Percentiles rank a stretch among this genome's conserved stretches.
Evolutionary conservation across 1,140 invertebrate genomes (phyloP).

Genomic region (Magallana angulata): DNA sequence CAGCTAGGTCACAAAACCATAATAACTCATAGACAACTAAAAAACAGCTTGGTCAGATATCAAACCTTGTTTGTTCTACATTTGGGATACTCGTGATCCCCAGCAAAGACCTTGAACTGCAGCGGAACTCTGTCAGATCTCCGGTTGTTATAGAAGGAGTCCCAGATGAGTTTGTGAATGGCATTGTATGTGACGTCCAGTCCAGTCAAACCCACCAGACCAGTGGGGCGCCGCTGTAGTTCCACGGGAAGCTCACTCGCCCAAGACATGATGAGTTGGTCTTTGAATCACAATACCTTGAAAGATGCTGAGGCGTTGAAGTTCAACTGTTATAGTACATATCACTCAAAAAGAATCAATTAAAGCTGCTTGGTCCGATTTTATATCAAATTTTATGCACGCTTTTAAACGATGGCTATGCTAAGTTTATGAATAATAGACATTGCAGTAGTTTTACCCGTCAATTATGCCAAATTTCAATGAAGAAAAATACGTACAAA

Average conservation of each 20-base stretch:
- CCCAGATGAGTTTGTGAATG: constrained; percentile 94
- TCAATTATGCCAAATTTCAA: no score
- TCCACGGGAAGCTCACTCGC: constrained; percentile 79
- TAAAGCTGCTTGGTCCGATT: no score
- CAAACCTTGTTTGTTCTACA: constrained; percentile 89
- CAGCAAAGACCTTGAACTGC: constrained; percentile 88
- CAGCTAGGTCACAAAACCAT: no score
- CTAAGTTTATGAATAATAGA: no score
- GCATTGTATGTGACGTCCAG: constrained; percentile 91
- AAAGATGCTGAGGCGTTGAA: no score
- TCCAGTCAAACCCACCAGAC: constrained; percentile 91
- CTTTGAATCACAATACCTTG: neutral
- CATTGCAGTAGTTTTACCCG: no score
- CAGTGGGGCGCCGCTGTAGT: constrained; percentile 88
- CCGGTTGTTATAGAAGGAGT: constrained; percentile 91
- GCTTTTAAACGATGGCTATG: no score
- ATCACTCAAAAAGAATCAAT: no score
- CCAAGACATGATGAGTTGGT: constrained; percentile 75
- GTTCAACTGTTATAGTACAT: no score
- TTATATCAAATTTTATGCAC: no score
- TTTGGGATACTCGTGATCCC: constrained; percentile 90
- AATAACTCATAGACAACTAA: no score
- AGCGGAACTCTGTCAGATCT: constrained; percentile 90
- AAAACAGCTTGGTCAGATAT: neutral
- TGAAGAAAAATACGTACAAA: no score